Conservation (phyloP, 2,888 invertebrate genomes). For the Cryptosula pallasiana region DNA sequence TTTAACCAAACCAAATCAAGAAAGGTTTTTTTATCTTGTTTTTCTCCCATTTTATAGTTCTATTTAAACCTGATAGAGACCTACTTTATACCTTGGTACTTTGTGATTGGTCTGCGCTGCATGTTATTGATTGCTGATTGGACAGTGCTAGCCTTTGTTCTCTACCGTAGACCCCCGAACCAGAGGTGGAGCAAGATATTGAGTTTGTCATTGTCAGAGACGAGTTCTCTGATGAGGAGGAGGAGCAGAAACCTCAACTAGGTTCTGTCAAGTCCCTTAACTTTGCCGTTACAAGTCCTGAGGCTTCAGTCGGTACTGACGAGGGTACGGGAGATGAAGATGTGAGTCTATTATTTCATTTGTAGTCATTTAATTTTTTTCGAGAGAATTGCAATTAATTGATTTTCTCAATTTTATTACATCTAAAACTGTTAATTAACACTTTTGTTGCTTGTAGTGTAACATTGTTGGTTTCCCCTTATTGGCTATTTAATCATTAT, state of each 20-base stretch:
- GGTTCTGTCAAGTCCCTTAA: conserved; percentile 4
- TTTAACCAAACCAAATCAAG: no score
- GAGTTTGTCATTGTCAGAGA: conserved; percentile 32
- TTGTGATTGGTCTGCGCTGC: background rate
- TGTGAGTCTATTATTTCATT: background rate
- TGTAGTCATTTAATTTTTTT: no score
- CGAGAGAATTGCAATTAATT: no score
- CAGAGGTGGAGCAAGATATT: conserved; percentile 30
- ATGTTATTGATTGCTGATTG: background rate
- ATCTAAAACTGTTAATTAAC: no score
- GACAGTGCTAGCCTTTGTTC: background rate
- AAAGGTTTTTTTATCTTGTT: no score
- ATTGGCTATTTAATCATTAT: no score
- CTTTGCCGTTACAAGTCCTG: background rate
- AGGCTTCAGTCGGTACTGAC: background rate
- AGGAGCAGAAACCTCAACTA: conserved; percentile 7
- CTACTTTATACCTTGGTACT: no score
- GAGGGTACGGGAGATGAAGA: background rate
- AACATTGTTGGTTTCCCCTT: no score
- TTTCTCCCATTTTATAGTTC: no score
- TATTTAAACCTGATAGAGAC: no score
- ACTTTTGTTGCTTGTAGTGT: no score
- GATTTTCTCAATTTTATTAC: no score
- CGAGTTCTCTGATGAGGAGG: conserved; percentile 27
- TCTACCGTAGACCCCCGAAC: background rate